Evolutionary conservation across 2,888 invertebrate genomes (phyloP), one percentile per base, ranked within the genome.

Genomic region (Monopis laevigella): DNA sequence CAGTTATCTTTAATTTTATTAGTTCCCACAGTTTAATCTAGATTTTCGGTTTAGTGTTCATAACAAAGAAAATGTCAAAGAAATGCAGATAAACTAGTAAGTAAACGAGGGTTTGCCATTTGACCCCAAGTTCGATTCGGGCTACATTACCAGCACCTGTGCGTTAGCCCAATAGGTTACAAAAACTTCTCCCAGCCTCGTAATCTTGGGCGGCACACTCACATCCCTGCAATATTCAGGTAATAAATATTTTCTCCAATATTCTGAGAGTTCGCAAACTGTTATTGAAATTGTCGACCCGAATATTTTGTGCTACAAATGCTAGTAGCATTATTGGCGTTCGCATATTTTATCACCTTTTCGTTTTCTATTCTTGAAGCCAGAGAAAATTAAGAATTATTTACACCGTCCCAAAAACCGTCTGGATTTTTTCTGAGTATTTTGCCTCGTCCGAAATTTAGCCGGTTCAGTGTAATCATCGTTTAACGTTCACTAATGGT

Each of bases 81-180:
- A n/a, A n/a, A n/a, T n/a, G n/a, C n/a, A n/a, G n/a, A n/a, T n/a
- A n/a, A n/a, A n/a, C n/a, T n/a, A n/a, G n/a, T n/a, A n/a, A n/a
- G n/a, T n/a, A n/a, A n/a, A n/a, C n/a, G n/a, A n/a, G n/a, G n/a
- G n/a, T n/a, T n/a, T n/a, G n/a, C n/a, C n/a, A n/a, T n/a, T 59
- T 58, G 61, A 61, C 56, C 61, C 56, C 49, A 52, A 39, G 59
- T 61, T 64, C 60, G 62, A 61, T 68, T 65, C 58, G 64, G 63
- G 61, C 58, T 62, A 61, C 73, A 73, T 78, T 68, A 66, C 59
- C 49, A 57, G 51, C 77, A 78, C 74, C 77, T 75, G 77, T 60
- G 71, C 58, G 51, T 53, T 54, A 56, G 58, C 58, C 3, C 28
- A 55, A 59, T 62, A 62, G 59, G 50, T 48, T 48, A 49, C 51